Percentiles rank a stretch among this genome's conserved stretches.
Evolutionary conservation across 2,888 invertebrate species (phyloP).

Genomic region (Lacanobia wlatinum): DNA sequence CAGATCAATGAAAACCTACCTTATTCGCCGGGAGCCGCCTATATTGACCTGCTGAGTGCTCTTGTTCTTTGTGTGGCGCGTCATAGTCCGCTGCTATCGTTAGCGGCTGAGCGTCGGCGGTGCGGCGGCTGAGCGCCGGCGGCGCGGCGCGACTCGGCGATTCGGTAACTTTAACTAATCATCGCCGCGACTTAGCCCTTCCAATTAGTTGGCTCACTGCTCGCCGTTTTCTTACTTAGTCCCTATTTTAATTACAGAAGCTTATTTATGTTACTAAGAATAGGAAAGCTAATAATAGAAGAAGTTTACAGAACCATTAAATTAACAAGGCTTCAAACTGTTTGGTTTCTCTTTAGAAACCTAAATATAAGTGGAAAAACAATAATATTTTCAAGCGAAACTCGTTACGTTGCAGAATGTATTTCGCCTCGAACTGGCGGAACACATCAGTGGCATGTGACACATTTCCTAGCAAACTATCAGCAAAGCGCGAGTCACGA

Average conservation of each 20-base stretch:
- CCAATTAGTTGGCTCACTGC: constrained; percentile 19
- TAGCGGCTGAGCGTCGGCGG: constrained; percentile 3
- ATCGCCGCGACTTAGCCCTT: constrained; percentile 17
- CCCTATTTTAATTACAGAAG: constrained; percentile 7
- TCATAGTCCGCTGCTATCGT: constrained; percentile 9
- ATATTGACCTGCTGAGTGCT: not conserved
- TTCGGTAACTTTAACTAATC: constrained; percentile 24
- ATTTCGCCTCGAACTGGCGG: constrained; percentile 1
- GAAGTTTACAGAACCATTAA: not conserved
- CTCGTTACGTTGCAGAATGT: constrained; percentile 13
- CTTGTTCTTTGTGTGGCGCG: not conserved
- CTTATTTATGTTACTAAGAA: not conserved
- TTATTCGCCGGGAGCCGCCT: too few species aligned
- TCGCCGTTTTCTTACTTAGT: not conserved
- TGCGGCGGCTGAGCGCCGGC: constrained; percentile 8
- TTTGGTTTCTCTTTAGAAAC: too few species aligned
- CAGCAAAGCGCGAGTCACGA: constrained; percentile 24
- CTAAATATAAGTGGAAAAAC: not conserved
- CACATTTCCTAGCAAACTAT: constrained; percentile 28
- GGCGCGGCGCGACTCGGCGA: not conserved
- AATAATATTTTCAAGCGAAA: not conserved
- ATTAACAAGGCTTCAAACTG: not conserved
- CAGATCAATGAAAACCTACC: not conserved
- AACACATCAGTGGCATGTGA: constrained; percentile 2
- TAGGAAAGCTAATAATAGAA: not conserved